Base-by-base conservation (phyloP, 2,113 vertebrate species). In the Campylomormyrus numenius region DNA sequence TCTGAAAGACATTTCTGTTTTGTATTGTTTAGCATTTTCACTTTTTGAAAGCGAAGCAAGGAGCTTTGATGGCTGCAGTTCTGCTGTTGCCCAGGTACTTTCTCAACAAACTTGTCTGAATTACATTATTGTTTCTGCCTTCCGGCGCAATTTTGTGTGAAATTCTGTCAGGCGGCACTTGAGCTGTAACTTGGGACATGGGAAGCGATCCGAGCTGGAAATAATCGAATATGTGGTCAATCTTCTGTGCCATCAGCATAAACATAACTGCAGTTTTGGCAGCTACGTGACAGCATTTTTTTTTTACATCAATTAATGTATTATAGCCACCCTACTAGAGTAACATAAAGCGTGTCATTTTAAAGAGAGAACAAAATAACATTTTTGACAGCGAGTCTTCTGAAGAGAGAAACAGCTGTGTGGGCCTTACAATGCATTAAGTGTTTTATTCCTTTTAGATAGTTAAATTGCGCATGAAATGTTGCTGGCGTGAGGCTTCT, bases 401-500 rank as follows among this genome's bases (percentile, higher is more conserved):
- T 97, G 97, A 98, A 96, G 97, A 94, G 97, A 97, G 97, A 99
- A 99, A 99, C 98, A 99, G 98, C 98, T 99, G 98, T 98, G 98
- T 97, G 97, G 97, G 97, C 98, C 98, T 98, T 98, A 98, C 97
- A 98, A 99, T 98, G 98, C 98, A 98, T 99, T 99, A 99, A 99
- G 98, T 99, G 98, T 98, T 97, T 98, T 97, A 88, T 98, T 98
- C 98, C 98, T 99, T 99, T 99, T 99, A 99, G 98, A 99, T 98
- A 97, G 98, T 99, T 99, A 99, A 99, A 99, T 99, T 99, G 98
- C 98, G 98, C 98, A 98, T 99, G 98, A 99, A 99, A 99, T 99
- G 98, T 98, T 97, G 97, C 98, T 99, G 98, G 98, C 98, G 96
- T 97, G 95, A 97, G 97, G 96, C 96, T 95, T 97, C 98, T 96